A percentile compares a stretch with the other conserved stretches of the same genome.
These are phyloP conservation scores for Deroplatys truncata DNA, from an alignment of 2,888 invertebrate species.

Conservation along the genomic window DNA sequence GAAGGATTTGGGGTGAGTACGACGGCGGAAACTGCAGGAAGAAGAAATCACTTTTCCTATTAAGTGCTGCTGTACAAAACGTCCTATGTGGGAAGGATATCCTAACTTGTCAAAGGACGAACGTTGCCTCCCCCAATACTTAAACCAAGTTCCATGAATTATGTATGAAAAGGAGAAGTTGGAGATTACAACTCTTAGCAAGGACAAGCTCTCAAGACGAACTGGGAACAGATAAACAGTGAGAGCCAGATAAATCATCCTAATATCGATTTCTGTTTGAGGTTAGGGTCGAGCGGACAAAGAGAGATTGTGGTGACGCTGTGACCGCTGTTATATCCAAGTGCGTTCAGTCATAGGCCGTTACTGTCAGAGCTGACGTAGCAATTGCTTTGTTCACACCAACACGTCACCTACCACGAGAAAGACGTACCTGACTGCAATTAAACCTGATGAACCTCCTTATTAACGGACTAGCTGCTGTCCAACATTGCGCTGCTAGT, in stretches of 20 bases:
- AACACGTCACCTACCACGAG: neutral
- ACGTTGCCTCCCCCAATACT: neutral
- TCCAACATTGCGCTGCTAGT: no score
- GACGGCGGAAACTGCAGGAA: neutral
- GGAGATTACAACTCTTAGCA: neutral
- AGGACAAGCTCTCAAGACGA: neutral
- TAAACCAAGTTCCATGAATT: neutral
- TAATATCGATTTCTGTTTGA: neutral
- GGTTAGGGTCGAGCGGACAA: neutral
- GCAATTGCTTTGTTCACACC: neutral
- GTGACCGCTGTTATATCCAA: neutral
- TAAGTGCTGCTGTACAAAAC: neutral
- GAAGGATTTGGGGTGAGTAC: neutral
- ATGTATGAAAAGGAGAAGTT: slow-evolving; percentile 7
- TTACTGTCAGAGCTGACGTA: neutral
- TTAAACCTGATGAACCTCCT: neutral
- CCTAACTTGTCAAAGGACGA: neutral
- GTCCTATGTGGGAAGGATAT: neutral
- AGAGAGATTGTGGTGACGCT: neutral
- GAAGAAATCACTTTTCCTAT: neutral
- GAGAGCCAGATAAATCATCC: neutral
- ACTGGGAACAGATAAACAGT: slow-evolving; percentile 8
- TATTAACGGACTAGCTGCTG: no score
- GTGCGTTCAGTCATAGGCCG: neutral
- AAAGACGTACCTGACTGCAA: neutral